Percentiles rank a stretch among this genome's conserved stretches.
Conservation (phyloP, 1,140 invertebrate species). For the Eurosta solidaginis region DNA sequence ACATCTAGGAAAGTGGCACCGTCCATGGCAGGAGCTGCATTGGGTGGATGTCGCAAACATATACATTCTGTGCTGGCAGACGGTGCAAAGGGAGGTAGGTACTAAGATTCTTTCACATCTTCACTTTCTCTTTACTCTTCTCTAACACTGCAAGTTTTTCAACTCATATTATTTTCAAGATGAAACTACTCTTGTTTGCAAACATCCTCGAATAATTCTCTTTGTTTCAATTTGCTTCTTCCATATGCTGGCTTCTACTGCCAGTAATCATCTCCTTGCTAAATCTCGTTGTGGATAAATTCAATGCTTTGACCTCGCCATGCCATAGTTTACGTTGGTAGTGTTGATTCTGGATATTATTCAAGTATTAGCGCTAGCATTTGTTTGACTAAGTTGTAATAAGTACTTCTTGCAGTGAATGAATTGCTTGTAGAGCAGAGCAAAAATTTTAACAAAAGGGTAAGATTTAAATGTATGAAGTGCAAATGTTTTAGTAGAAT, state of each 20-base stretch:
- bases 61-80: no score
- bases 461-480: not conserved
- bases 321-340: not conserved
- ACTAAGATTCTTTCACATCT: not conserved
- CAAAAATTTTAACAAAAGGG: not conserved
- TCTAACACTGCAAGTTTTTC: not conserved
- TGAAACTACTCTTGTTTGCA: not conserved
- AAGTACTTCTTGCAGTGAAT: not conserved
- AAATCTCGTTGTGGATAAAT: not conserved
- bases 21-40: no score
- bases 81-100: no score
- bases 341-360: not conserved
- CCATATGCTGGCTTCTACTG: no score
- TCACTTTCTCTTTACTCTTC: not conserved
- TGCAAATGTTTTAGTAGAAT: not conserved
- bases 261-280: not conserved
- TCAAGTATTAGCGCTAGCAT: not conserved
- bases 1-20: no score
- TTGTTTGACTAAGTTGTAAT: not conserved
- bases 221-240: not conserved
- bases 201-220: not conserved
- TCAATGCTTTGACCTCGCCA: not conserved
- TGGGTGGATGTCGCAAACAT: no score
- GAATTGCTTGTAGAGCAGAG: not conserved
- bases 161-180: not conserved